A percentile compares a stretch with the other conserved stretches of the same genome.
phyloP scores from a whole-genome alignment of 2,888 invertebrate species.

The Sphaeridia pumilis region DNA sequence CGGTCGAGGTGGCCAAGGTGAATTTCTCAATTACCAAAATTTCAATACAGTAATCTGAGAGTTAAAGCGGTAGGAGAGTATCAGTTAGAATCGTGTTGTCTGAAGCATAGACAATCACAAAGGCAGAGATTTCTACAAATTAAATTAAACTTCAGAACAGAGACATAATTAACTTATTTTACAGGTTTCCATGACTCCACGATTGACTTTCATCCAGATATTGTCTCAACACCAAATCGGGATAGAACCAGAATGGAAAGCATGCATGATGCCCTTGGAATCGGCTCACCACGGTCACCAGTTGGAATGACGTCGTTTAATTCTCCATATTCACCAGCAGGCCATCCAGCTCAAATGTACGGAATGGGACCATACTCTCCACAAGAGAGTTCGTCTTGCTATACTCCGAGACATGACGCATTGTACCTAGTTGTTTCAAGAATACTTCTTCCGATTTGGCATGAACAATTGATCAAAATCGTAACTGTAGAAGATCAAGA shows the following conservation, averaged over 20 bases:
- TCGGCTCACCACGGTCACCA: conserved; percentile 2
- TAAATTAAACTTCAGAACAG: no score
- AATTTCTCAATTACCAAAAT: no score
- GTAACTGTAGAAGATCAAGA: conserved; percentile 17
- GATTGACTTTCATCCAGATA: conserved; percentile 34
- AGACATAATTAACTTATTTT: no score
- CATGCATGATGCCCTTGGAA: conserved; percentile 5
- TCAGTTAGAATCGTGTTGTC: no score
- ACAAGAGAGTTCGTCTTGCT: conserved; percentile 29
- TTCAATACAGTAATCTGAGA: no score
- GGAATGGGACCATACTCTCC: not conserved
- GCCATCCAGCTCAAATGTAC: not conserved
- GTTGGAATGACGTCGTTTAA: conserved; percentile 2
- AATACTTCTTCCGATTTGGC: conserved; percentile 82
- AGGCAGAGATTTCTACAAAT: no score
- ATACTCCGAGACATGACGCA: conserved; percentile 82
- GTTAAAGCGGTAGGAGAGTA: no score
- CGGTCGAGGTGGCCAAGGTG: not conserved
- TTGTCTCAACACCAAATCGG: conserved; percentile 35
- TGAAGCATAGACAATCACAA: no score
- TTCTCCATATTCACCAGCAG: conserved; percentile 1
- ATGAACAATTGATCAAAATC: conserved; percentile 44
- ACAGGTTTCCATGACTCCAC: conserved; percentile 22
- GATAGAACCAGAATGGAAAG: conserved; percentile 10
- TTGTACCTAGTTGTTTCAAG: conserved; percentile 81